Evolutionary conservation across 1,140 invertebrate genomes (phyloP).

Genomic region (Leptinotarsa undecemlineata): DNA sequence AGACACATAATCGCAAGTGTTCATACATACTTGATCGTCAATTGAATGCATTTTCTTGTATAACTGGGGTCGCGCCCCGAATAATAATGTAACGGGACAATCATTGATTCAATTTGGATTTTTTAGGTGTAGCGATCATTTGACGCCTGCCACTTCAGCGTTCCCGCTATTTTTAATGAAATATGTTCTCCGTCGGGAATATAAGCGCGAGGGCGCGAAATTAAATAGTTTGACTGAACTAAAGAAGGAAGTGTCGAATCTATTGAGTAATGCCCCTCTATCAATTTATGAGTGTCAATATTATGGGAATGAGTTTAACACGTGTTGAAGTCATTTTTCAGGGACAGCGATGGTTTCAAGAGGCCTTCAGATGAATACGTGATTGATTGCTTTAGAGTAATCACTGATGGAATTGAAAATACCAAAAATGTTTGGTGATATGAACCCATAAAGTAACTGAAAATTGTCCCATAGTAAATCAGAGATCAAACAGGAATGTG

Average conservation of each 20-base stretch:
- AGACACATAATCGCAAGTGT: slow-evolving; percentile 49
- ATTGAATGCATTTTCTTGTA: slow-evolving; percentile 50
- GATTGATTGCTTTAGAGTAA: too few relatives aligned
- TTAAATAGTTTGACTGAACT: slow-evolving; percentile 22
- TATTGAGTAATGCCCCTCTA: slow-evolving; percentile 22
- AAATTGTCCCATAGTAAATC: too few relatives aligned
- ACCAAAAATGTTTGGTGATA: too few relatives aligned
- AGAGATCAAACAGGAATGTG: too few relatives aligned
- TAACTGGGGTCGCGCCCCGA: slow-evolving; percentile 45
- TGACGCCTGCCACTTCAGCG: slow-evolving; percentile 39
- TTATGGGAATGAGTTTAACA: slow-evolving; percentile 22
- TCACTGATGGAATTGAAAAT: too few relatives aligned
- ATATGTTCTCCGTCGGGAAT: slow-evolving; percentile 47
- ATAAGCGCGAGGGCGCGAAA: slow-evolving; percentile 1
- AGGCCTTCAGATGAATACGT: too few relatives aligned
- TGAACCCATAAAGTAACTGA: too few relatives aligned
- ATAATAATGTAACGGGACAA: slow-evolving; percentile 52
- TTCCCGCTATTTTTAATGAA: slow-evolving; percentile 48
- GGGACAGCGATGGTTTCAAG: not conserved
- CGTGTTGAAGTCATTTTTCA: slow-evolving; percentile 23
- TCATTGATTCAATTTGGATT: slow-evolving; percentile 56
- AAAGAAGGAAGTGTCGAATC: slow-evolving; percentile 4
- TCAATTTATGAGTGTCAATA: slow-evolving; percentile 31
- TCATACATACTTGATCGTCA: slow-evolving; percentile 53
- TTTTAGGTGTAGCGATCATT: slow-evolving; percentile 55